Evolutionary conservation across 2,113 vertebrate species (phyloP).

Genomic region (Mixornis gularis): DNA sequence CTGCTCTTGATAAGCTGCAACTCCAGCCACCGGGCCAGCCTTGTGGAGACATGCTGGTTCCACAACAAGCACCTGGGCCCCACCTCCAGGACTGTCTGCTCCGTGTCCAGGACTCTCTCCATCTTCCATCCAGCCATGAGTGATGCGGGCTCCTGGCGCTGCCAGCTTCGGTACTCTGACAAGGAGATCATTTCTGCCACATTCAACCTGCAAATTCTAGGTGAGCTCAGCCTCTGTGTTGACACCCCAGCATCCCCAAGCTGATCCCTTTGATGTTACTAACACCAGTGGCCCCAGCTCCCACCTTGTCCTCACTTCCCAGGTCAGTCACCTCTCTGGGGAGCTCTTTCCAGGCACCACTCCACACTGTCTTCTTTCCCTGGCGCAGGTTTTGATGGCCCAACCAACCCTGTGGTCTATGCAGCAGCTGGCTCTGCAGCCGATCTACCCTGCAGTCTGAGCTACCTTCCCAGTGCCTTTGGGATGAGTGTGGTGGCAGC

Average conservation of each 20-base stretch:
- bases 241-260: not conserved
- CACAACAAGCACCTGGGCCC: not conserved
- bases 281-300: not conserved
- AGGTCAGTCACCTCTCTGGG: not conserved
- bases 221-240: conserved; percentile 20
- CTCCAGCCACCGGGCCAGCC: conserved; percentile 60
- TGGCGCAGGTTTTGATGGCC: conserved; percentile 62
- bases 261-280: not conserved
- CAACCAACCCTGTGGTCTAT: conserved; percentile 45
- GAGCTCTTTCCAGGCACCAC: not conserved
- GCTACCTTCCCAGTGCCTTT: not conserved
- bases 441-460: conserved; percentile 58
- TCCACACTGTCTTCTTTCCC: not conserved
- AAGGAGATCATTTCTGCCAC: conserved; percentile 41
- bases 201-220: conserved; percentile 53
- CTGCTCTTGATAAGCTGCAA: conserved; percentile 62
- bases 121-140: not conserved
- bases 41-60: conserved; percentile 62
- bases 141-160: conserved; percentile 65
- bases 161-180: conserved; percentile 63
- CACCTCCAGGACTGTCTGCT: not conserved
- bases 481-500: not conserved
- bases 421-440: conserved; percentile 62
- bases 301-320: not conserved
- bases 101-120: not conserved